A percentile compares a stretch with the other conserved stretches of the same genome.
Conservation (phyloP, 2,113 vertebrate genomes). For the Ariopsis seemanni region DNA sequence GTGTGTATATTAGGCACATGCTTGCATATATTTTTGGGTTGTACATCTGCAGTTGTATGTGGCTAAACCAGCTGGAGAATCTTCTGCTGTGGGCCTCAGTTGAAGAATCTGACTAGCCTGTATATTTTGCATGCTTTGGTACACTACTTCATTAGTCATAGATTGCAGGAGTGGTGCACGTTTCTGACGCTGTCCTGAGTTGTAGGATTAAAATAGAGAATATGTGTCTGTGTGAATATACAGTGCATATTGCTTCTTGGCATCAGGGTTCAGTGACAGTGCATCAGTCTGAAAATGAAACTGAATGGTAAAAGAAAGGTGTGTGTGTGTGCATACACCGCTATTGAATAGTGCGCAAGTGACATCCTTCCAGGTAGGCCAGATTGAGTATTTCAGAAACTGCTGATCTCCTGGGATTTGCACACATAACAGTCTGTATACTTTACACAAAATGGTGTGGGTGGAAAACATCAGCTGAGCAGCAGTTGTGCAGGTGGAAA, state of each 20-base stretch:
- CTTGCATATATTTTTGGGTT: conserved; percentile 40
- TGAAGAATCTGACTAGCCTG: conserved; percentile 57
- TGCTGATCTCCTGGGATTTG: background rate
- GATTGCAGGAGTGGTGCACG: background rate
- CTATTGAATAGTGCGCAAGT: background rate
- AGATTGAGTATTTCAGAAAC: background rate
- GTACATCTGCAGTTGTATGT: conserved; percentile 24
- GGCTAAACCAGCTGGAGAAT: conserved; percentile 37
- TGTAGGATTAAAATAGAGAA: background rate
- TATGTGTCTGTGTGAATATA: background rate
- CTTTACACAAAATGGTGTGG: background rate
- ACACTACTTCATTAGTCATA: conserved; percentile 45
- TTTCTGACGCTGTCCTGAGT: background rate
- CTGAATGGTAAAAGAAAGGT: background rate
- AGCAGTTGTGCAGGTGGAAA: background rate
- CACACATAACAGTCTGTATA: background rate
- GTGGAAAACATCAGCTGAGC: too few species aligned
- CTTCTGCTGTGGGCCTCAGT: conserved; percentile 48
- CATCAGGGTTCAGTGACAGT: background rate
- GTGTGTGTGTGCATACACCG: background rate
- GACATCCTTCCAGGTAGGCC: background rate
- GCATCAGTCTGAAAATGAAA: background rate
- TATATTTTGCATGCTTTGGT: conserved; percentile 59
- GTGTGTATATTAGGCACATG: conserved; percentile 15
- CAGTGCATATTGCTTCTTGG: background rate